Conservation (phyloP, 2,888 invertebrate species). For the Erebia epiphron region DNA sequence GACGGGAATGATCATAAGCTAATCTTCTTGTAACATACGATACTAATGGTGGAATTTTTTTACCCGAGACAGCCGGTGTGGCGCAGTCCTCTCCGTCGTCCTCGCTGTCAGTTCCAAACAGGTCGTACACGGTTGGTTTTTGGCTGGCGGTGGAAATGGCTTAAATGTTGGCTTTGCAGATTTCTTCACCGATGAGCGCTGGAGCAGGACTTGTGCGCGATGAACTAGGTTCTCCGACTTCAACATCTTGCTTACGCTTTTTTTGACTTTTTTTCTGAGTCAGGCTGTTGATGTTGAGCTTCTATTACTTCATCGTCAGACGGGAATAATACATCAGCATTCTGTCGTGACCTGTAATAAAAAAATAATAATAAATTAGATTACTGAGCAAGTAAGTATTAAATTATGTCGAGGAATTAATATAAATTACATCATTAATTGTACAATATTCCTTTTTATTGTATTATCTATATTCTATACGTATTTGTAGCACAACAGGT, state of each 20-base stretch:
- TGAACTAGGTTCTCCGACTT: neutral
- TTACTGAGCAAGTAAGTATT: neutral
- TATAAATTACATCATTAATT: neutral
- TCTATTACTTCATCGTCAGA: neutral
- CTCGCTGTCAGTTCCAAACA: neutral
- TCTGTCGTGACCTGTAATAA: constrained; percentile 1
- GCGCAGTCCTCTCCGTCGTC: neutral
- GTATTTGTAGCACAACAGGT: neutral
- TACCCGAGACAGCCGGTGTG: neutral
- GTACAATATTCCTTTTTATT: neutral
- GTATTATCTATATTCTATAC: neutral
- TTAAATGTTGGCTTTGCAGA: neutral
- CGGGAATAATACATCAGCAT: neutral
- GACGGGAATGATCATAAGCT: neutral
- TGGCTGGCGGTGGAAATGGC: neutral
- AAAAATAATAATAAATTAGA: constrained; percentile 6
- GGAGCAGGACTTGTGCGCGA: neutral
- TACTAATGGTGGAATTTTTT: constrained; percentile 1
- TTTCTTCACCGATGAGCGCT: neutral
- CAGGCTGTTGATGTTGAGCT: neutral
- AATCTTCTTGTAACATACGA: neutral
- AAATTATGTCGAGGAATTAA: neutral
- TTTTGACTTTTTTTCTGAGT: neutral
- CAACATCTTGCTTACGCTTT: constrained; percentile 2
- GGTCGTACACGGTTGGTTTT: neutral